These are phyloP conservation scores for Acrocephalus arundinaceus DNA, from an alignment of 2,113 vertebrate genomes.

Conservation along the genomic window DNA sequence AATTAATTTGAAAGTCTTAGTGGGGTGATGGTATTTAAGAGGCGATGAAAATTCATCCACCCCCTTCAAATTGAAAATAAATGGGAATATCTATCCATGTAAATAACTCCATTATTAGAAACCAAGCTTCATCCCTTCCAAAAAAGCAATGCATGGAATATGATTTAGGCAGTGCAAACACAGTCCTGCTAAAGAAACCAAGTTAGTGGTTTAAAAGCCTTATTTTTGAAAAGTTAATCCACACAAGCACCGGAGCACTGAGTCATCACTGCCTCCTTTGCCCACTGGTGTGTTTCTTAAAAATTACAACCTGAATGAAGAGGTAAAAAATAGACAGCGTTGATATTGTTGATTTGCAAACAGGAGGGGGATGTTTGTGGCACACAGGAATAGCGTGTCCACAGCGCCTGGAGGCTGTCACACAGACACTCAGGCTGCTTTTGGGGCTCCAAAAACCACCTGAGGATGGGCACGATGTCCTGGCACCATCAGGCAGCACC, in stretches of 20 bases:
- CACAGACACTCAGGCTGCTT: not conserved
- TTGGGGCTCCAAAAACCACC: not conserved
- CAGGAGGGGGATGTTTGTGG: not conserved
- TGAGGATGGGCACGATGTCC: not conserved
- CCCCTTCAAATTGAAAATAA: not conserved
- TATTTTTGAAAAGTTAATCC: not conserved
- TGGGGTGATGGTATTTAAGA: not conserved
- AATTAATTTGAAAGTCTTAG: not conserved
- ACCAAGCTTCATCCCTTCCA: not conserved
- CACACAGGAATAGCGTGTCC: not conserved
- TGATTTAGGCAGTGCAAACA: not conserved
- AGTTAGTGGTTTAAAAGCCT: not conserved
- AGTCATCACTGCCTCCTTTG: not conserved
- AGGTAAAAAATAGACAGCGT: not conserved
- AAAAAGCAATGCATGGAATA: not conserved
- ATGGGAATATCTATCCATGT: not conserved
- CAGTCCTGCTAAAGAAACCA: not conserved
- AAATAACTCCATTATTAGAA: not conserved
- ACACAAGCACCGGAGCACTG: not conserved
- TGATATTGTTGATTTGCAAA: not conserved
- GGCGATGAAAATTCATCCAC: not conserved
- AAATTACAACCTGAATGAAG: not conserved
- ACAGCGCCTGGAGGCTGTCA: not conserved
- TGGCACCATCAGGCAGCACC: accelerated
- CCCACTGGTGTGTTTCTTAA: not conserved